Conservation (phyloP, 37 sponge, comb jelly and placozoan genomes). For the Diacarnus erythraeanus region DNA sequence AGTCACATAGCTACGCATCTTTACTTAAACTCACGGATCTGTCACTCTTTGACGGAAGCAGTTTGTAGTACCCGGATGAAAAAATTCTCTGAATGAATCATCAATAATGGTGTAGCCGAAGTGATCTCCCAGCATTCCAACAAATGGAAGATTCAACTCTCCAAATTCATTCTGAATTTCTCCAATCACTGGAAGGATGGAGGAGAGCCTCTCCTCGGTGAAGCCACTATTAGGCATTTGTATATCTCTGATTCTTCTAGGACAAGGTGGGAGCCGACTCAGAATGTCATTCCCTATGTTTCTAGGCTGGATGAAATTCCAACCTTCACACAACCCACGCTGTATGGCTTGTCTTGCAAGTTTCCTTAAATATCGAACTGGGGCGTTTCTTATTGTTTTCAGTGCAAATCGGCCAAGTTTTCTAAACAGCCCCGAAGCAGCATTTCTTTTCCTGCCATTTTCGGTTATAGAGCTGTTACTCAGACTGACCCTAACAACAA, state of each 20-base stretch:
- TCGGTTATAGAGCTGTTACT: constrained; percentile 3
- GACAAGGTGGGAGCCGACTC: constrained; percentile 23
- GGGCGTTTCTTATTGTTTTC: not conserved
- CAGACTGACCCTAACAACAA: constrained; percentile 11
- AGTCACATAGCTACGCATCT: too few species aligned
- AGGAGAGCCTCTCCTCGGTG: constrained; percentile 1
- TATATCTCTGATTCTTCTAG: constrained; percentile 5
- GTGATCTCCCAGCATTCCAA: not conserved
- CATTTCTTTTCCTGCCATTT: too few species aligned
- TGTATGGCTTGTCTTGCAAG: not conserved
- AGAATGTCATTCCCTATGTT: constrained; percentile 11
- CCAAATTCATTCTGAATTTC: not conserved
- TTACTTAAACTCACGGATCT: constrained; percentile 2
- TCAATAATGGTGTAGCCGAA: not conserved
- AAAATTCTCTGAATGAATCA: not conserved
- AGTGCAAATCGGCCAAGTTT: not conserved
- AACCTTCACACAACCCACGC: constrained; percentile 17
- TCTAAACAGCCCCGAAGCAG: not conserved
- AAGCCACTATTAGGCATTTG: constrained; percentile 5
- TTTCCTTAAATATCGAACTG: constrained; percentile 6
- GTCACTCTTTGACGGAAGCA: constrained; percentile 22
- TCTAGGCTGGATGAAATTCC: not conserved
- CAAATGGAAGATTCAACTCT: not conserved
- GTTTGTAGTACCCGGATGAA: constrained; percentile 13
- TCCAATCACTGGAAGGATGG: constrained; percentile 5